Conservation (phyloP, 2,888 invertebrate genomes). For the Pyrgus malvae region DNA sequence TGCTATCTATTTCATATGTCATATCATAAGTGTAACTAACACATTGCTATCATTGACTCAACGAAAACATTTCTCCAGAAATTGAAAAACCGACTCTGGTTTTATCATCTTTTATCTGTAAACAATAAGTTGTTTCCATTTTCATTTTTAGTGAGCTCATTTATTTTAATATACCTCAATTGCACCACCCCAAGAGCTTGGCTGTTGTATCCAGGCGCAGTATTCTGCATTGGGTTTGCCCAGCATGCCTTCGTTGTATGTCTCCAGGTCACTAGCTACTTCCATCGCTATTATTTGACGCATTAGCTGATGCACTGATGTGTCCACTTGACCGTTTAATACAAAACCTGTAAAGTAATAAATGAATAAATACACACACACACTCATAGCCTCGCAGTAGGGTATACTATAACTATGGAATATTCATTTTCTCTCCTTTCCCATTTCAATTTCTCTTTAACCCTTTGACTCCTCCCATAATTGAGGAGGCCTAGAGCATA, state of each 20-base stretch:
- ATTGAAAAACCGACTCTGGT: too few relatives aligned
- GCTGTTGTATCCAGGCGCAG: constrained; percentile 93
- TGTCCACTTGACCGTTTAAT: constrained; percentile 88
- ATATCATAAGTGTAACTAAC: too few relatives aligned
- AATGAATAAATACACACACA: too few relatives aligned
- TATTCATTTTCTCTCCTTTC: too few relatives aligned
- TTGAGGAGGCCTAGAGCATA: too few relatives aligned
- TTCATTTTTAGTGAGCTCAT: not conserved
- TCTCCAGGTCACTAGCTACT: constrained; percentile 88
- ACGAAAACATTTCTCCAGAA: too few relatives aligned
- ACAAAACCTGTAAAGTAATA: constrained; percentile 78
- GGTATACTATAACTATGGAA: too few relatives aligned
- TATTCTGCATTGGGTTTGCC: constrained; percentile 93
- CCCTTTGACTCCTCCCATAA: too few relatives aligned
- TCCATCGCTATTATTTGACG: constrained; percentile 93
- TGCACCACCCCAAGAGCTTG: constrained; percentile 97
- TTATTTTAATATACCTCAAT: constrained; percentile 85
- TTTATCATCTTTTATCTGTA: not conserved
- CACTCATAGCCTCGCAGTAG: too few relatives aligned
- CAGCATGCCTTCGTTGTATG: constrained; percentile 92
- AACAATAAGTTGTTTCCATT: not conserved
- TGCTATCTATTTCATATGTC: too few relatives aligned
- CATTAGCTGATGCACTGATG: constrained; percentile 88
- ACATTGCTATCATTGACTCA: too few relatives aligned
- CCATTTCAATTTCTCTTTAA: too few relatives aligned